Evolutionary conservation across 1,140 invertebrate genomes (phyloP).

Genomic region (Temnothorax curvispinosus): DNA sequence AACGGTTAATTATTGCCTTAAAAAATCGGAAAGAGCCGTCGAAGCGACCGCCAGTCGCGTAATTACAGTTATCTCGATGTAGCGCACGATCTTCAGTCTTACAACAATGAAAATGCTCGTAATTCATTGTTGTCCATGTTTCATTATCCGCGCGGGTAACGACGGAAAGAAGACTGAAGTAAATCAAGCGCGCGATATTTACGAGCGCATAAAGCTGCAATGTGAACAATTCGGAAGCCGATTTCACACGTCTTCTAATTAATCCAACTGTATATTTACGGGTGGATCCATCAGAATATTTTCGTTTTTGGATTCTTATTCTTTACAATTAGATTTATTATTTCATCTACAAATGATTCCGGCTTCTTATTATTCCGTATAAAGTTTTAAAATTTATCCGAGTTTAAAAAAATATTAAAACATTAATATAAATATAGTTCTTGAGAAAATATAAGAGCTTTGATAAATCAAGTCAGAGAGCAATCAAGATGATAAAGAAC

Average conservation of each 20-base stretch:
- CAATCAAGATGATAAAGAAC: background rate
- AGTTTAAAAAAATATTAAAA: background rate
- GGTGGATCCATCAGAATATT: background rate
- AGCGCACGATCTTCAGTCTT: slow-evolving; percentile 14
- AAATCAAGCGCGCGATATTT: slow-evolving; percentile 43
- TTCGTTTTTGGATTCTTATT: background rate
- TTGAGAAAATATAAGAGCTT: background rate
- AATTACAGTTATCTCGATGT: slow-evolving; percentile 54
- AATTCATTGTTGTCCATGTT: slow-evolving; percentile 47
- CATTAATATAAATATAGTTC: background rate
- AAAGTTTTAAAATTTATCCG: background rate
- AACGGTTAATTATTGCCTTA: slow-evolving; percentile 42
- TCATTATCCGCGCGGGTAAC: slow-evolving; percentile 35
- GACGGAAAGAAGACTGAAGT: background rate
- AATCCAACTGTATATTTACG: background rate
- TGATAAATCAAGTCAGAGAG: background rate
- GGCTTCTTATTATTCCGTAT: background rate
- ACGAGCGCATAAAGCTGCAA: slow-evolving; percentile 31
- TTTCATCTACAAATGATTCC: background rate
- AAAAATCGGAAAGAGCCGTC: slow-evolving; percentile 31
- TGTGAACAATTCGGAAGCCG: background rate
- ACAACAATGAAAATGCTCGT: slow-evolving; percentile 41
- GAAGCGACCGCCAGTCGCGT: slow-evolving; percentile 9
- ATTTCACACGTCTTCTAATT: background rate
- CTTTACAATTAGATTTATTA: background rate